Evolutionary conservation across 2,888 invertebrate species (phyloP).

Genomic region (Hipparchia sbordonii): DNA sequence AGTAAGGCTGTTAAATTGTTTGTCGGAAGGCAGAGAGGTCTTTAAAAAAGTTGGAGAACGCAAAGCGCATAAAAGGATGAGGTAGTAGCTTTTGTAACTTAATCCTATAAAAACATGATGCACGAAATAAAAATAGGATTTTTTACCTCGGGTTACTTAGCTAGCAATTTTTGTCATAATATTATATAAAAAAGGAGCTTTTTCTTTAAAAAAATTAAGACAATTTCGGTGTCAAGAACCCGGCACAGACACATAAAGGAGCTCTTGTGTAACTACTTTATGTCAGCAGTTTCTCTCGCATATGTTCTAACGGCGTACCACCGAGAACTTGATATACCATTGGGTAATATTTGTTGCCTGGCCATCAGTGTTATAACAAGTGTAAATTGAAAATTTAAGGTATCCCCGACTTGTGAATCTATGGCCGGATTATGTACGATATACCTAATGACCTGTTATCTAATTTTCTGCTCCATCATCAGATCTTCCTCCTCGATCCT

Average conservation of each 20-base stretch:
- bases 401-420: too few relatives aligned
- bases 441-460: too few relatives aligned
- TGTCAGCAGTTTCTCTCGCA: conserved; percentile 1
- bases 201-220: conserved; percentile 23
- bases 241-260: not conserved
- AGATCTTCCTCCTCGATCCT: too few relatives aligned
- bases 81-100: conserved; percentile 42
- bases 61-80: conserved; percentile 63
- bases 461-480: too few relatives aligned
- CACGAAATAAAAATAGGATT: conserved; percentile 41
- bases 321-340: not conserved
- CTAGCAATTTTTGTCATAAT: conserved; percentile 27
- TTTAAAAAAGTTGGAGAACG: conserved; percentile 69
- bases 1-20: conserved; percentile 79
- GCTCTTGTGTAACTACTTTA: conserved; percentile 1
- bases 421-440: too few relatives aligned
- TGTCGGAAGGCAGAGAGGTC: conserved; percentile 68
- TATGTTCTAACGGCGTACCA: not conserved
- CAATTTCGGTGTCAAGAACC: conserved; percentile 10
- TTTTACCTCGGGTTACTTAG: conserved; percentile 39
- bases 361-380: not conserved
- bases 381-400: too few relatives aligned
- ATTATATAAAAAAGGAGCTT: conserved; percentile 16
- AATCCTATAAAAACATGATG: conserved; percentile 42
- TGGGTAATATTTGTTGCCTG: not conserved